Evolutionary conservation across 1,140 invertebrate genomes (phyloP).

Genomic region (Potamilus streckersoni): DNA sequence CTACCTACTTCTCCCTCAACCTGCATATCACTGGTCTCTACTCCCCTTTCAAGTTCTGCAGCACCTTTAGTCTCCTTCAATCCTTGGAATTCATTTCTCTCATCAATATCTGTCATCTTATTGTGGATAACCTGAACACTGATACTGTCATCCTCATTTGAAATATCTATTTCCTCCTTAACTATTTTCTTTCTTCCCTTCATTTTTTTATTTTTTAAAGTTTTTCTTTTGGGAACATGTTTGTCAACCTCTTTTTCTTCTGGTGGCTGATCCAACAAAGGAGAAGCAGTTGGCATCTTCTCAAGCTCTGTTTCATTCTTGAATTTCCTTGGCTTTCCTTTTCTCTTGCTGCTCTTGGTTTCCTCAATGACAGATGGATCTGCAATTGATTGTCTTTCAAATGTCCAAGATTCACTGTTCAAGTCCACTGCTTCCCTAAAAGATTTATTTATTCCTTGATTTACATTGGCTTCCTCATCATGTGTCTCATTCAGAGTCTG

Average conservation of each 20-base stretch:
- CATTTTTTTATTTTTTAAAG: too few relatives aligned
- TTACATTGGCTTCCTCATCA: constrained; percentile 27
- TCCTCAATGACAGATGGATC: not conserved
- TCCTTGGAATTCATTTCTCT: too few relatives aligned
- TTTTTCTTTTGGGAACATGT: too few relatives aligned
- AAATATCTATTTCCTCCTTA: constrained; percentile 31
- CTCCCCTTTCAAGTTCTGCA: too few relatives aligned
- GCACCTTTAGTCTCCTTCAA: too few relatives aligned
- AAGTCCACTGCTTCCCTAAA: too few relatives aligned
- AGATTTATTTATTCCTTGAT: constrained; percentile 8
- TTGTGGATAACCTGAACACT: too few relatives aligned
- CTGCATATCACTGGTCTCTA: not conserved
- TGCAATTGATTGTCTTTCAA: not conserved
- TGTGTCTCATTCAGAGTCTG: constrained; percentile 25
- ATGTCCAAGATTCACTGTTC: not conserved
- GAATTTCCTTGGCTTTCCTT: not conserved
- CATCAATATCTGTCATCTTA: too few relatives aligned
- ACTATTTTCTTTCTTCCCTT: not conserved
- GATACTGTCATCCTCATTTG: constrained; percentile 16
- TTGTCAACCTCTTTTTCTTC: too few relatives aligned
- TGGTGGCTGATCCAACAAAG: too few relatives aligned
- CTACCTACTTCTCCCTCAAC: constrained; percentile 34
- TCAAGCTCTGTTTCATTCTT: constrained; percentile 7
- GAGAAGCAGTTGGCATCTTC: constrained; percentile 3
- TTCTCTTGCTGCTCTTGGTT: not conserved